Percentiles rank a stretch among this genome's conserved stretches.
Evolutionary conservation across 2,888 invertebrate species (phyloP).

Genomic region (Nomada lathburiana): DNA sequence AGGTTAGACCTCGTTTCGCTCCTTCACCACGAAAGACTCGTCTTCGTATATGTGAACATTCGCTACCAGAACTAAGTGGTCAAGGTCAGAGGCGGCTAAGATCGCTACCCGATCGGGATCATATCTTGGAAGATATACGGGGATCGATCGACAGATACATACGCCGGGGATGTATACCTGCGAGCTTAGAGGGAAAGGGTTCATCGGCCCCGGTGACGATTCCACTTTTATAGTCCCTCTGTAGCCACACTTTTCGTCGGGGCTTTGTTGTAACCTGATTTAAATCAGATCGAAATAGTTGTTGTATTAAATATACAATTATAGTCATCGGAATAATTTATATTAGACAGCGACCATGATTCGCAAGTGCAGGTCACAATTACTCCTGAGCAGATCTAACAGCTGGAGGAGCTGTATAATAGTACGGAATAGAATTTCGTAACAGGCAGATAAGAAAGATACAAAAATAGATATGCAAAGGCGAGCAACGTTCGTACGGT

Average conservation of each 20-base stretch:
- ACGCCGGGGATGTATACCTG: slow-evolving; percentile 33
- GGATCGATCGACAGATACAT: slow-evolving; percentile 57
- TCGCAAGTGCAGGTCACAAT: too few species aligned
- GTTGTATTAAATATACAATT: neutral
- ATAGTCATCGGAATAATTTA: too few species aligned
- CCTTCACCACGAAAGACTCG: slow-evolving; percentile 21
- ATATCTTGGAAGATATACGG: slow-evolving; percentile 52
- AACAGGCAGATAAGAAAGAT: slow-evolving; percentile 20
- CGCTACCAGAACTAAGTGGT: slow-evolving; percentile 56
- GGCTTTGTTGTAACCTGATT: neutral
- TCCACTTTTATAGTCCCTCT: slow-evolving; percentile 43
- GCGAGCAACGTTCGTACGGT: slow-evolving; percentile 14
- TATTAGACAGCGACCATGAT: too few species aligned
- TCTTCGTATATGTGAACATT: slow-evolving; percentile 29
- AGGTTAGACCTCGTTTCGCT: slow-evolving; percentile 67
- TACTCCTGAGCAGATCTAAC: too few species aligned
- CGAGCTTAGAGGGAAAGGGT: slow-evolving; percentile 52
- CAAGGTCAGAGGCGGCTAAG: slow-evolving; percentile 64
- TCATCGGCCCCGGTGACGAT: slow-evolving; percentile 44
- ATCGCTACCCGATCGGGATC: slow-evolving; percentile 60
- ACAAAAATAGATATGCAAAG: slow-evolving; percentile 36
- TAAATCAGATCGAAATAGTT: neutral
- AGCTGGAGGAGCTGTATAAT: neutral
- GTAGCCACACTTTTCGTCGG: slow-evolving; percentile 36
- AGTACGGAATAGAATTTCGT: neutral